Conservation (phyloP, 2,797 vertebrate species). For the Gallinago nigripennis region DNA sequence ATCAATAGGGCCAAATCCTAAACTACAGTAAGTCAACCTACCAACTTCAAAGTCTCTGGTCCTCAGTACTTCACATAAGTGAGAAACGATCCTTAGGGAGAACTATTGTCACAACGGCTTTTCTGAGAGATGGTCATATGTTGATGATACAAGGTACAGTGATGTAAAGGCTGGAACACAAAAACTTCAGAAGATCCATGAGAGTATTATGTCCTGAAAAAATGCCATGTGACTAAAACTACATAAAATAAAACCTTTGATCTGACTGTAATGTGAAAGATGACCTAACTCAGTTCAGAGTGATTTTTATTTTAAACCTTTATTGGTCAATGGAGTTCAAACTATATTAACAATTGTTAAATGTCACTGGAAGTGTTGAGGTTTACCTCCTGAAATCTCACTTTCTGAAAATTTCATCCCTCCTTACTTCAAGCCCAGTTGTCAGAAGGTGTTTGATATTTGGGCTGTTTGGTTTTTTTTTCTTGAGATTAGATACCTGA, state of each 20-base stretch:
- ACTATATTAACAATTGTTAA: slow-evolving; percentile 11
- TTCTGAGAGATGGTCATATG: neutral
- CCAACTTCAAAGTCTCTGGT: neutral
- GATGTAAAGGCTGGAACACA: neutral
- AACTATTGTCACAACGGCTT: neutral
- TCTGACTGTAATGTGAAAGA: neutral
- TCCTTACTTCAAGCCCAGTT: slow-evolving; percentile 17
- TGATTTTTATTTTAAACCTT: slow-evolving; percentile 15
- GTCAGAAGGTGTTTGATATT: neutral
- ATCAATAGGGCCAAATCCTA: neutral
- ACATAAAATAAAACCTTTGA: neutral
- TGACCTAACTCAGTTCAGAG: neutral
- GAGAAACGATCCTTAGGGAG: neutral
- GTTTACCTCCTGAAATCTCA: neutral
- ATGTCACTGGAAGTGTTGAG: neutral
- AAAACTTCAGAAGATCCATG: neutral
- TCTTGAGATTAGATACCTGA: neutral
- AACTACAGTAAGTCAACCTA: neutral
- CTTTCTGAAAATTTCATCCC: slow-evolving; percentile 29
- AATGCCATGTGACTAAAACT: neutral
- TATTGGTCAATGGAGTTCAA: neutral
- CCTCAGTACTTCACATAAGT: neutral
- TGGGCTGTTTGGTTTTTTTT: neutral
- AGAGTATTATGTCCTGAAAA: neutral
- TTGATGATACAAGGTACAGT: neutral